These are phyloP conservation scores for Melanotaenia maccullochi DNA, from an alignment of 2,797 vertebrate genomes.

Conservation along the genomic window DNA sequence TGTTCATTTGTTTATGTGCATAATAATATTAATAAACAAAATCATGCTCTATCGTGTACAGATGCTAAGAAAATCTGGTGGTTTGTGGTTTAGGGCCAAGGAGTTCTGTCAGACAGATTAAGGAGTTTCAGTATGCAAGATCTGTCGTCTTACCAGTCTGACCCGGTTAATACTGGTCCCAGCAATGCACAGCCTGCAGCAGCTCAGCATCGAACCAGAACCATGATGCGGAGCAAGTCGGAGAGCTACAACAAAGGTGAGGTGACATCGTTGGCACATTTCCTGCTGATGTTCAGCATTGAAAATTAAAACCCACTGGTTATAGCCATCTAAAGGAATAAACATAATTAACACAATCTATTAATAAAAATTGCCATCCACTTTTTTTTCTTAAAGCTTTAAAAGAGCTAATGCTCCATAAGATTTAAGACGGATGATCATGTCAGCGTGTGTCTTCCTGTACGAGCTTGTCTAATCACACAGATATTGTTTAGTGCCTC, in stretches of 20 bases:
- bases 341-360: neutral
- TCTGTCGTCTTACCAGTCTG: slow-evolving; percentile 90
- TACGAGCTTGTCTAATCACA: slow-evolving; percentile 34
- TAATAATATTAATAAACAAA: neutral
- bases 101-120: slow-evolving; percentile 94
- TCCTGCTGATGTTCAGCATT: neutral
- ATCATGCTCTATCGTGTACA: neutral
- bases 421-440: slow-evolving; percentile 25
- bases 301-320: neutral
- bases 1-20: neutral
- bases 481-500: slow-evolving; percentile 52
- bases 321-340: neutral
- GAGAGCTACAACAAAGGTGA: slow-evolving; percentile 89
- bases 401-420: neutral
- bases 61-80: slow-evolving; percentile 7
- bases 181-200: slow-evolving; percentile 79
- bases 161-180: slow-evolving; percentile 73
- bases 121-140: slow-evolving; percentile 99
- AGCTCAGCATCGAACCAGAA: slow-evolving; percentile 86
- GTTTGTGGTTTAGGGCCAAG: slow-evolving; percentile 87
- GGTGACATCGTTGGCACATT: slow-evolving; percentile 25
- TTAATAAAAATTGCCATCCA: neutral
- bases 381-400: neutral
- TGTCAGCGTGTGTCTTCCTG: slow-evolving; percentile 57
- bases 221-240: slow-evolving; percentile 91